Percentiles rank a stretch among this genome's conserved stretches.
These are phyloP conservation scores for Popillia japonica DNA, from an alignment of 1,140 invertebrate species.

Conservation along the genomic window DNA sequence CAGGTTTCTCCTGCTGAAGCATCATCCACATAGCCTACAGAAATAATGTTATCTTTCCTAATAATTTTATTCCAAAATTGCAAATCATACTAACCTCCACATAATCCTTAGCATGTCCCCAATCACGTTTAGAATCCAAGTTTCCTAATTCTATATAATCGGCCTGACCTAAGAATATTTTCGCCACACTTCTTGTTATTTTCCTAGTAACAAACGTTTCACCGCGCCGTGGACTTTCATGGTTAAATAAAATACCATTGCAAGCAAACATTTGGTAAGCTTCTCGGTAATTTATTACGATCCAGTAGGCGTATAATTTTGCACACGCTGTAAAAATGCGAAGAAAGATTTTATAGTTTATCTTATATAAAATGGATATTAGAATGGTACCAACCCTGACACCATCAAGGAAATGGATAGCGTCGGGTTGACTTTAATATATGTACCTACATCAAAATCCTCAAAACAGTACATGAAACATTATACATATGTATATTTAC, in stretches of 20 bases:
- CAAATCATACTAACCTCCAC: slow-evolving; percentile 78
- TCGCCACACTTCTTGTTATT: slow-evolving; percentile 96
- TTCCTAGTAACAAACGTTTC: slow-evolving; percentile 99
- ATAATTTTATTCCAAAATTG: neutral
- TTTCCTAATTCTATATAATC: slow-evolving; percentile 93
- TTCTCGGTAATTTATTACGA: slow-evolving; percentile 97
- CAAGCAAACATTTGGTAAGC: slow-evolving; percentile 98
- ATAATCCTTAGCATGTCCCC: slow-evolving; percentile 99
- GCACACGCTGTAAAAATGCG: slow-evolving; percentile 84
- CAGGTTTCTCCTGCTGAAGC: slow-evolving; percentile 91
- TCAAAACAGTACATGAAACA: too few species aligned
- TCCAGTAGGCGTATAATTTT: slow-evolving; percentile 99
- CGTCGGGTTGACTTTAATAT: too few species aligned
- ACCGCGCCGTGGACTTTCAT: slow-evolving; percentile 96
- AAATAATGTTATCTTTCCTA: neutral
- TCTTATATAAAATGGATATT: too few species aligned
- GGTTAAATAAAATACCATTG: slow-evolving; percentile 99
- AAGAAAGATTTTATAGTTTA: too few species aligned
- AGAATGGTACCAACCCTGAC: too few species aligned
- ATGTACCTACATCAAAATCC: too few species aligned
- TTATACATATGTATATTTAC: slow-evolving; percentile 72
- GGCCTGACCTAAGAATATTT: slow-evolving; percentile 89
- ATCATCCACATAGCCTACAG: slow-evolving; percentile 98
- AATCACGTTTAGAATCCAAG: slow-evolving; percentile 95
- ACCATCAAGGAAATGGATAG: too few species aligned